Evolutionary conservation across 2,797 vertebrate genomes (phyloP), one percentile per base, ranked within the genome.

Genomic region (Crotalus adamanteus): DNA sequence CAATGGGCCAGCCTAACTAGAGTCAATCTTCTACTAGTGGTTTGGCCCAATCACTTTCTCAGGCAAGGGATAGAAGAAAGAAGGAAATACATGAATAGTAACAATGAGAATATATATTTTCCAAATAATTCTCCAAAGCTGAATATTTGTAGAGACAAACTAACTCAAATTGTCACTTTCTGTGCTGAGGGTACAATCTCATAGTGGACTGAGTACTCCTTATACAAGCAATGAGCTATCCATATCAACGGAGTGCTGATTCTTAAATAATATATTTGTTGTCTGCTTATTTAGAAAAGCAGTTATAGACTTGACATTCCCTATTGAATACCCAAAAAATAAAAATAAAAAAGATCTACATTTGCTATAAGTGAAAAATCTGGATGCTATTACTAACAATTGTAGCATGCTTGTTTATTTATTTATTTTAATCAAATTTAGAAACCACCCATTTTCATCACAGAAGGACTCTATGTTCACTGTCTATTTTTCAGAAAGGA

Each of bases 311-410:
- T 11, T 63, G n/a, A 28, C 78, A 83, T 83, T 83, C 78, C 37
- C 20, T 83, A 83, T 13, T 47, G 78, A 83, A 83, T 57, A 73
- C 26, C 57, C 31, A 42, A 63, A 85, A 2, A 89, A 31, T 31
- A 85, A 61, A 83, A 78, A 78, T 78, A 78, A 37, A 78, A 73
- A 37, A 83, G 8, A 16, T 37, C 8, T 86, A 25, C 12, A 65
- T 86, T 31, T 65, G 28, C 9, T 11, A 4, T 42, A 26, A 7
- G 53, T 61, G 61, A 56, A 94, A 91, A 87, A 94, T 6, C 86
- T 93, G 91, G 63, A 65, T 16, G 92, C 86, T 18, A 1, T 59
- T 86, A 59, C 31, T 73, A 87, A n/a, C 11, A 93, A 93, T 12
- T 42, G 7, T 83, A 57, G 6, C 11, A 25, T 94, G 69, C 14